Percentiles rank a stretch among this genome's conserved stretches.
Conservation (phyloP, 2,797 vertebrate genomes). For the Clarias fuscus region DNA sequence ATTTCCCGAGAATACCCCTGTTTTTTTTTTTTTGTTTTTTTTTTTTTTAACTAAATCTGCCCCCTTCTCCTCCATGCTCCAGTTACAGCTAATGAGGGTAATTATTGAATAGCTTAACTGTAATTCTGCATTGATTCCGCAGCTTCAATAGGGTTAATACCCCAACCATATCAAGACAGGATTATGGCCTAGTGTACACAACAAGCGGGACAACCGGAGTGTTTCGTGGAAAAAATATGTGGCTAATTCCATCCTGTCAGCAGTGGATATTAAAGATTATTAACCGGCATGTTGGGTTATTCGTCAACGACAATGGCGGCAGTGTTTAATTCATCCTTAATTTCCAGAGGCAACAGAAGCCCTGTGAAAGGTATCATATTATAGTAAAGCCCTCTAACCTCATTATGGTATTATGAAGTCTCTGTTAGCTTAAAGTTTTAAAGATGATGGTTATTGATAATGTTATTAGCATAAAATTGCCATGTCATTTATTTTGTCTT, state of each 20-base stretch:
- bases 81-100: constrained; percentile 90
- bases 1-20: constrained; percentile 75
- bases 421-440: constrained; percentile 55
- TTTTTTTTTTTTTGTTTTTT: constrained; percentile 72
- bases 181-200: constrained; percentile 85
- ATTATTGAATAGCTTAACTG: constrained; percentile 91
- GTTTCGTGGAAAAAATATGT: constrained; percentile 79
- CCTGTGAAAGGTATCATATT: constrained; percentile 69
- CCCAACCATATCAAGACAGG: constrained; percentile 75
- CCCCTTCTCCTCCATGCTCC: constrained; percentile 77
- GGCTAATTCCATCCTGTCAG: constrained; percentile 98
- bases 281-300: constrained; percentile 75
- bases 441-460: neutral
- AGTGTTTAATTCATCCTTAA: constrained; percentile 83
- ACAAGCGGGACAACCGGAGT: constrained; percentile 76
- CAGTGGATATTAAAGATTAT: constrained; percentile 96
- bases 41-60: constrained; percentile 61
- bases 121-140: constrained; percentile 87
- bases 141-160: constrained; percentile 71
- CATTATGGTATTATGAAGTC: constrained; percentile 57
- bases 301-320: constrained; percentile 85
- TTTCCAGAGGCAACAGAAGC: constrained; percentile 76
- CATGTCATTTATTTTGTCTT: neutral
- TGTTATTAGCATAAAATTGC: neutral
- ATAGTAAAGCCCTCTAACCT: constrained; percentile 63